Conservation (phyloP, 2,113 vertebrate species). For the Syrmaticus mikado region DNA sequence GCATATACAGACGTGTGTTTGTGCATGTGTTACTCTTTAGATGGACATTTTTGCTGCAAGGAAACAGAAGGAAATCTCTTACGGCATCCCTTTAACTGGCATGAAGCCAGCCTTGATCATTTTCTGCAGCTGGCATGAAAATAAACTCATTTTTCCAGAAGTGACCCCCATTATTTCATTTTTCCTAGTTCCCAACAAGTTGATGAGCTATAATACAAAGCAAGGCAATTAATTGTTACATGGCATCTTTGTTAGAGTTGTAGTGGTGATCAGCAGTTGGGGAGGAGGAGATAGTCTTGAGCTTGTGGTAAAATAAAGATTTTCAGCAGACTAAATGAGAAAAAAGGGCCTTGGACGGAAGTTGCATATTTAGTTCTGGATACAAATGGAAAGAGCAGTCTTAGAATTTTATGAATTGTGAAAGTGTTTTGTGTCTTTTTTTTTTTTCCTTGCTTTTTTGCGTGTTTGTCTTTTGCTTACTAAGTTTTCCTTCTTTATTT, state of each 20-base stretch:
- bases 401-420: neutral
- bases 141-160: slow-evolving; percentile 82
- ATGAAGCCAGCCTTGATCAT: slow-evolving; percentile 73
- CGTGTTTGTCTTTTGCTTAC: neutral
- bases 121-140: slow-evolving; percentile 82
- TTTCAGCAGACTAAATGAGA: slow-evolving; percentile 19
- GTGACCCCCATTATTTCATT: slow-evolving; percentile 83
- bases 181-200: slow-evolving; percentile 75
- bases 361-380: neutral
- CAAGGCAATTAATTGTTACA: slow-evolving; percentile 73
- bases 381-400: neutral
- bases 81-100: slow-evolving; percentile 70
- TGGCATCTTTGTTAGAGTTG: slow-evolving; percentile 63
- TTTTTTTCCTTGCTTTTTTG: neutral
- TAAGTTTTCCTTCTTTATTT: neutral
- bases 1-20: neutral
- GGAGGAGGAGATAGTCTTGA: slow-evolving; percentile 48
- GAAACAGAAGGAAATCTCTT: slow-evolving; percentile 55
- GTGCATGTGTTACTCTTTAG: slow-evolving; percentile 14
- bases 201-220: slow-evolving; percentile 79
- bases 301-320: slow-evolving; percentile 53
- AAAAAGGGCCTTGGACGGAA: neutral
- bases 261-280: slow-evolving; percentile 63
- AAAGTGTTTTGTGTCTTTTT: neutral
- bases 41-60: slow-evolving; percentile 44